Percentiles rank a stretch among this genome's conserved stretches.
These are phyloP conservation scores for Lamellibrachia luymesi DNA, from an alignment of 1,140 invertebrate genomes.

Conservation along the genomic window DNA sequence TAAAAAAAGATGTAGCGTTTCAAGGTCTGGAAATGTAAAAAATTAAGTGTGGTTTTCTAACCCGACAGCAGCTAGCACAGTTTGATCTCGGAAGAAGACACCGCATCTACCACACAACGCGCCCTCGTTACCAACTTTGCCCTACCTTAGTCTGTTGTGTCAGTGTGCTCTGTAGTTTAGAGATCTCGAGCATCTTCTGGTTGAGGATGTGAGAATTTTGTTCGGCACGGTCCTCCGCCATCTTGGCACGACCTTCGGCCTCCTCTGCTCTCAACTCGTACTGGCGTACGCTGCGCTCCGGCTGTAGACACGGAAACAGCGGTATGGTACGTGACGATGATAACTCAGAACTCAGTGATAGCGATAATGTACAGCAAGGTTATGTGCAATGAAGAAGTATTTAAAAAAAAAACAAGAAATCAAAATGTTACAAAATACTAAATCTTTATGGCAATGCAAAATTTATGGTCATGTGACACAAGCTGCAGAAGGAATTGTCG, in stretches of 20 bases:
- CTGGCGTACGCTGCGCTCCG: not conserved
- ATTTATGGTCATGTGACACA: too few species aligned
- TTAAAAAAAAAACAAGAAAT: too few species aligned
- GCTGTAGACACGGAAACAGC: not conserved
- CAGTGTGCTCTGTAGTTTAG: conserved; percentile 44
- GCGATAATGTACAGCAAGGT: not conserved
- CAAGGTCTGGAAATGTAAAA: not conserved
- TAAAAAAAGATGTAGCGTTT: not conserved
- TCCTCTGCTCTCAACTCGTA: conserved; percentile 17
- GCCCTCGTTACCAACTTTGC: not conserved
- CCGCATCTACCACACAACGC: not conserved
- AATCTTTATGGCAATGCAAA: too few species aligned
- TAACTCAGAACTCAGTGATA: not conserved
- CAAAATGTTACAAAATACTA: too few species aligned
- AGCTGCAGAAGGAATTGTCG: too few species aligned
- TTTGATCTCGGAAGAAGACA: not conserved
- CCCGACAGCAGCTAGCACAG: not conserved
- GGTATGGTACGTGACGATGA: not conserved
- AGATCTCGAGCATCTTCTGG: conserved; percentile 47
- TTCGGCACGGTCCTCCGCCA: conserved; percentile 36
- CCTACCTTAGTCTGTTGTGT: conserved; percentile 46
- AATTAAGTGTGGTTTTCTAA: not conserved
- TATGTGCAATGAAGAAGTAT: too few species aligned
- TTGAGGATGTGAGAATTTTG: conserved; percentile 35
- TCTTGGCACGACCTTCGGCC: conserved; percentile 30